A percentile compares a stretch with the other conserved stretches of the same genome.
phyloP scores from a whole-genome alignment of 2,113 vertebrate species.

The Lepus timidus region DNA sequence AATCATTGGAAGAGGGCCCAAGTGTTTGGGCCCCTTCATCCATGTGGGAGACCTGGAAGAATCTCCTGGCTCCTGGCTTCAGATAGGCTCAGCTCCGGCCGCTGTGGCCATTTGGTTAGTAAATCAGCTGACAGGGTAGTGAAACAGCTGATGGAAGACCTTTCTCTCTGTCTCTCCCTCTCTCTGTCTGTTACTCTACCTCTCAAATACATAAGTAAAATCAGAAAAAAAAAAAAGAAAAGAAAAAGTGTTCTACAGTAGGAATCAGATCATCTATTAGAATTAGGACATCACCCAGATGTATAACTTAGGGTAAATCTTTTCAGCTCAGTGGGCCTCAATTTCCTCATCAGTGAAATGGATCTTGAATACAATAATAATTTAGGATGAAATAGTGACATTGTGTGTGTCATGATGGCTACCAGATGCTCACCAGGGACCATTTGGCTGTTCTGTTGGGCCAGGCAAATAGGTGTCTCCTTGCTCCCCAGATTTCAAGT shows the following conservation, averaged over 20 bases:
- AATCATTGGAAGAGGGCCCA: too few relatives aligned
- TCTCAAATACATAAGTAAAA: too few relatives aligned
- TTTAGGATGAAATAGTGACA: background rate
- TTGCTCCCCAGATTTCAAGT: background rate
- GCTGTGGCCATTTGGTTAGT: too few relatives aligned
- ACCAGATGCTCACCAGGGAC: background rate
- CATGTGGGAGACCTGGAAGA: too few relatives aligned
- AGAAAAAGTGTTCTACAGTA: background rate
- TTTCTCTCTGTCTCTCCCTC: too few relatives aligned
- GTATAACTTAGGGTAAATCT: background rate
- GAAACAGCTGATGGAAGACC: too few relatives aligned
- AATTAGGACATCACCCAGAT: background rate
- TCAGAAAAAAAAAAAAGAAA: too few relatives aligned
- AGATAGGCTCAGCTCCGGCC: too few relatives aligned
- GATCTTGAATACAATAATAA: background rate
- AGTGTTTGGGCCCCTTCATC: too few relatives aligned
- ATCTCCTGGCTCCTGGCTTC: too few relatives aligned
- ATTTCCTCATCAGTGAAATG: background rate
- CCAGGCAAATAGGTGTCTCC: background rate
- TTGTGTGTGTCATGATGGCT: background rate
- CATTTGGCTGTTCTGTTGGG: background rate
- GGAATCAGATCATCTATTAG: background rate
- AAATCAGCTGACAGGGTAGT: too few relatives aligned
- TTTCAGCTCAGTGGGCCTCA: background rate
- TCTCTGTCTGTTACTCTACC: too few relatives aligned